These are phyloP conservation scores for Cladorhizidae sp. DNA, from an alignment of 37 sponge, comb jelly and placozoan species.

Conservation along the genomic window DNA sequence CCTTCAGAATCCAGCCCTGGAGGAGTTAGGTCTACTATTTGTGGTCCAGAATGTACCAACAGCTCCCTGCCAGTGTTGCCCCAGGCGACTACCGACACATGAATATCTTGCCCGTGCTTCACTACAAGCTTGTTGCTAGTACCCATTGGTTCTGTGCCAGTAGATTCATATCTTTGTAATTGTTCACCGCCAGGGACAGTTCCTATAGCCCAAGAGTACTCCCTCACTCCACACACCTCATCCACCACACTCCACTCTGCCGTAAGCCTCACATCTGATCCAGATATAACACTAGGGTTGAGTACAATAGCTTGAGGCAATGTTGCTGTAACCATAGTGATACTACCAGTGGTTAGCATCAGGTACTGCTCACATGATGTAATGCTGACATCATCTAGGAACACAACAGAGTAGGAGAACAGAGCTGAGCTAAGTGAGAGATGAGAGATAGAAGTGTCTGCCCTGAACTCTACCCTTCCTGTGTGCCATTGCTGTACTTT, in stretches of 20 bases:
- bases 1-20: conserved; percentile 31
- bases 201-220: conserved; percentile 71
- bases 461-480: conserved; percentile 28
- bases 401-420: conserved; percentile 1
- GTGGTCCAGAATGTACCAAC: conserved; percentile 38
- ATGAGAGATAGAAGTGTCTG: background rate
- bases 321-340: background rate
- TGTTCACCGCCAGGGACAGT: conserved; percentile 71
- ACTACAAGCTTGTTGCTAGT: background rate
- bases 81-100: conserved; percentile 43
- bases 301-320: conserved; percentile 23
- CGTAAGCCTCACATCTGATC: background rate
- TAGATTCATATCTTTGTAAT: conserved; percentile 44
- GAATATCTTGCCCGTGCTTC: conserved; percentile 24
- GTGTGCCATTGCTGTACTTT: conserved; percentile 5
- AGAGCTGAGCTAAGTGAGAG: conserved; percentile 11
- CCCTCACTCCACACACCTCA: conserved; percentile 51
- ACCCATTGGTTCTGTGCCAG: conserved; percentile 21
- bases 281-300: background rate
- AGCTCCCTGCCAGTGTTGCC: conserved; percentile 57
- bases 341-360: background rate
- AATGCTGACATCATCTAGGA: conserved; percentile 39
- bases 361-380: background rate
- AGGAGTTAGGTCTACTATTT: conserved; percentile 66
- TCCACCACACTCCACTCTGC: conserved; percentile 50